A percentile compares a stretch with the other conserved stretches of the same genome.
Evolutionary conservation across 2,888 invertebrate species (phyloP).

Genomic region (Mactromeris polynyma): DNA sequence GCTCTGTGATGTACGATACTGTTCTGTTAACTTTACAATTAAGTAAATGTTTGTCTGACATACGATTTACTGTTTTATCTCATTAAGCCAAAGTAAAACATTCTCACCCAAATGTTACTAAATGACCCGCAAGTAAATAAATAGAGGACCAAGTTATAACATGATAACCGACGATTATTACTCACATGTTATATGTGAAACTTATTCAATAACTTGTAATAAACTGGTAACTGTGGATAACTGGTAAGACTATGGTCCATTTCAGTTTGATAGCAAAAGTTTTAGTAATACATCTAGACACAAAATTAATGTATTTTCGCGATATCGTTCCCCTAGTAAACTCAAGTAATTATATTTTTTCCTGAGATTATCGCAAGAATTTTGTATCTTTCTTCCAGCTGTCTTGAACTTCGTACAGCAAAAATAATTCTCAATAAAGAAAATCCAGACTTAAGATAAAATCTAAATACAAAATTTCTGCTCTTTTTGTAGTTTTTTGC

Average conservation of each 20-base stretch:
- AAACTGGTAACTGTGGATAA: neutral
- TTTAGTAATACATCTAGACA: neutral
- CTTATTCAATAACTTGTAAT: slow-evolving; percentile 6
- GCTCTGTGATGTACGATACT: no score
- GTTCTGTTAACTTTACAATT: no score
- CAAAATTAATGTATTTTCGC: slow-evolving; percentile 9
- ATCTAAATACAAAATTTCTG: slow-evolving; percentile 3
- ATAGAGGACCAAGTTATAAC: slow-evolving; percentile 7
- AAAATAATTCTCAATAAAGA: slow-evolving; percentile 12
- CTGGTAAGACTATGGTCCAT: neutral
- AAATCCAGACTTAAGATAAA: slow-evolving; percentile 11
- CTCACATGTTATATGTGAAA: neutral
- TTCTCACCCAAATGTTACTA: slow-evolving; percentile 7
- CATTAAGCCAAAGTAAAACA: neutral
- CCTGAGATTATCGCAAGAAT: neutral
- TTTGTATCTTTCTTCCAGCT: neutral
- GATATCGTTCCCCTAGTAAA: neutral
- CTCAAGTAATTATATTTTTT: neutral
- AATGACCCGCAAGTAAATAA: neutral
- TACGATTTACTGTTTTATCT: neutral
- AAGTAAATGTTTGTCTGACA: neutral
- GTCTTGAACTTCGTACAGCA: neutral
- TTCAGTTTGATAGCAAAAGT: neutral
- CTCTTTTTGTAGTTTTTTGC: neutral
- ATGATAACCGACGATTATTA: neutral